Conservation (phyloP, 2,888 invertebrate species). For the Plebejus anna region DNA sequence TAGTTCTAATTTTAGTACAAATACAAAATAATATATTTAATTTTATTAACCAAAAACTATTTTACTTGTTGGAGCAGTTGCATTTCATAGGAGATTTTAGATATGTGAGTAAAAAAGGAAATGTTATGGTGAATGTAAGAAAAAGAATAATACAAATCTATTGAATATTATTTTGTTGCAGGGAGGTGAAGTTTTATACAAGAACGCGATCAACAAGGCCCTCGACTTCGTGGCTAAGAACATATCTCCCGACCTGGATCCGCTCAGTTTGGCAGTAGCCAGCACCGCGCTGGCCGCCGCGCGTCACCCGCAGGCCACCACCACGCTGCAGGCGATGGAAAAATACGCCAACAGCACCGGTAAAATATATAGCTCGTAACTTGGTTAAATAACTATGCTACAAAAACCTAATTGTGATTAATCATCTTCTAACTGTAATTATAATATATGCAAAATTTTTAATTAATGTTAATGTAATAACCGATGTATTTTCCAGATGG, state of each 20-base stretch:
- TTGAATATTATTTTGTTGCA: conserved; percentile 38
- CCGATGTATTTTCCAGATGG: conserved; percentile 46
- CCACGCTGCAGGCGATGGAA: conserved; percentile 76
- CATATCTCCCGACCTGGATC: conserved; percentile 81
- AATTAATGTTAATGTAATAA: neutral
- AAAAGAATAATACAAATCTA: neutral
- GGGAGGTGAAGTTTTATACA: conserved; percentile 73
- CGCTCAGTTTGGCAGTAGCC: conserved; percentile 88
- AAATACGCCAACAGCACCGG: conserved; percentile 72
- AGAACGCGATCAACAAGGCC: conserved; percentile 86
- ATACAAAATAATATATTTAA: too few relatives aligned
- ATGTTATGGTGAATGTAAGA: neutral
- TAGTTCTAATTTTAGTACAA: too few relatives aligned
- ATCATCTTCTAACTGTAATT: too few relatives aligned
- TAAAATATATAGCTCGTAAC: conserved; percentile 32
- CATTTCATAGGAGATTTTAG: too few relatives aligned
- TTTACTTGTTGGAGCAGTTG: neutral
- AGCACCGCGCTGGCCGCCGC: conserved; percentile 88
- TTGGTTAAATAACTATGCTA: too few relatives aligned
- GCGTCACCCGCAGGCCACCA: conserved; percentile 84
- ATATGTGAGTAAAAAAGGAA: too few relatives aligned
- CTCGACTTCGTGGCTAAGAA: conserved; percentile 86
- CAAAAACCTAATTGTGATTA: neutral
- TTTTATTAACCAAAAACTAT: neutral
- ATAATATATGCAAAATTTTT: too few relatives aligned